These are phyloP conservation scores for Ptychochromis oligacanthus DNA, from an alignment of 2,113 vertebrate species.

Conservation along the genomic window DNA sequence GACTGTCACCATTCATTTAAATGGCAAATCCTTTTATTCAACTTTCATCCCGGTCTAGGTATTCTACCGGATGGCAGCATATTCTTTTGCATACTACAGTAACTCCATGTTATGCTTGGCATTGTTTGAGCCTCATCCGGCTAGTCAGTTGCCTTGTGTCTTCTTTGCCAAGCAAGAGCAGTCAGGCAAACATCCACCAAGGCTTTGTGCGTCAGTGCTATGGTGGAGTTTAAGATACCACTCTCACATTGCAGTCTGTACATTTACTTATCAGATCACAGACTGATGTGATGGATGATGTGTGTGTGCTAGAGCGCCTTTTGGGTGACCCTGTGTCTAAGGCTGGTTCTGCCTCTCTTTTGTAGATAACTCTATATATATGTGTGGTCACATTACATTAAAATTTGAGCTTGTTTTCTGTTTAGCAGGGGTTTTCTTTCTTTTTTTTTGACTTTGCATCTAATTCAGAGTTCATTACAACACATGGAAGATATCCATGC, in stretches of 20 bases:
- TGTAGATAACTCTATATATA: constrained; percentile 53
- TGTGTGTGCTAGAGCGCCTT: constrained; percentile 30
- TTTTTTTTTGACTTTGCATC: not conserved
- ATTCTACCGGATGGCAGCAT: constrained; percentile 45
- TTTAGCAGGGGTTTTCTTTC: constrained; percentile 1
- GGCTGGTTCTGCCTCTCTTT: constrained; percentile 40
- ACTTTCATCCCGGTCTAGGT: constrained; percentile 56
- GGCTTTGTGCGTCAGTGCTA: constrained; percentile 45
- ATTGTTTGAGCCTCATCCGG: constrained; percentile 67
- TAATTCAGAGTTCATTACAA: constrained; percentile 23
- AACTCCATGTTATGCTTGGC: constrained; percentile 53
- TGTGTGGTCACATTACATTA: constrained; percentile 26
- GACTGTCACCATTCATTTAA: constrained; percentile 45
- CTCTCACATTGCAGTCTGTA: constrained; percentile 56
- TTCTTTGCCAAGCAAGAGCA: constrained; percentile 65
- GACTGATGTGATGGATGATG: constrained; percentile 67
- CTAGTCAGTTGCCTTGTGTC: constrained; percentile 58
- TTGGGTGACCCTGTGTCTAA: constrained; percentile 57
- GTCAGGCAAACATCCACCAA: constrained; percentile 57
- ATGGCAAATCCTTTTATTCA: constrained; percentile 59
- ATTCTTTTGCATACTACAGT: constrained; percentile 59
- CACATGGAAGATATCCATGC: constrained; percentile 14
- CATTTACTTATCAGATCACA: constrained; percentile 62
- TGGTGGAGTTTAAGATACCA: constrained; percentile 52
- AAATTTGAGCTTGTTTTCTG: not conserved